Percentiles rank a stretch among this genome's conserved stretches.
phyloP scores from a whole-genome alignment of 1,140 invertebrate species.

The Dendroctonus ponderosae region DNA sequence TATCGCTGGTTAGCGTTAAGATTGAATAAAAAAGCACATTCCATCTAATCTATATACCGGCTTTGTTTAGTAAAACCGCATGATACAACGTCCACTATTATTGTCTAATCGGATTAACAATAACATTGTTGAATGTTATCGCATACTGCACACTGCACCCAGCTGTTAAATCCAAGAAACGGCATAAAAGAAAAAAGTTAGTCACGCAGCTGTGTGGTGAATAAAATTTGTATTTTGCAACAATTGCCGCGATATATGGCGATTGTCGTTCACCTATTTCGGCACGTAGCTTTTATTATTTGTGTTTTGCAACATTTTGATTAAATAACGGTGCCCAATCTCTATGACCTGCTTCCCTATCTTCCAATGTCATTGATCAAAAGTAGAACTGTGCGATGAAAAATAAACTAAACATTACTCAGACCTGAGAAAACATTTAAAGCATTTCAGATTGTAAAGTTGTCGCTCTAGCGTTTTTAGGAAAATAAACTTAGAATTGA shows the following conservation, averaged over 20 bases:
- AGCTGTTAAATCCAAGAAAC: constrained; percentile 9
- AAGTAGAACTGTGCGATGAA: too few relatives aligned
- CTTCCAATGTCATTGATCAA: too few relatives aligned
- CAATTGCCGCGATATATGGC: neutral
- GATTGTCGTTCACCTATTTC: constrained; percentile 3
- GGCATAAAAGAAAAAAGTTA: constrained; percentile 9
- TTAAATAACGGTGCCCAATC: neutral
- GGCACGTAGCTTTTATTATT: constrained; percentile 4
- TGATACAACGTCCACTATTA: constrained; percentile 9
- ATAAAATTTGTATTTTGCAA: constrained; percentile 11
- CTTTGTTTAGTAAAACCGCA: constrained; percentile 9
- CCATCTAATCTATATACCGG: neutral
- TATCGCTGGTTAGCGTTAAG: neutral
- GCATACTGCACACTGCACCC: constrained; percentile 16
- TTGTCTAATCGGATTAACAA: constrained; percentile 4
- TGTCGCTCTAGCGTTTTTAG: too few relatives aligned
- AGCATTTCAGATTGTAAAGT: too few relatives aligned
- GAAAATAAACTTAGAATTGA: too few relatives aligned
- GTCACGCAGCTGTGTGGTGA: constrained; percentile 12
- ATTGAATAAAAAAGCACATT: neutral
- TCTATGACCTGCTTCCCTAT: too few relatives aligned
- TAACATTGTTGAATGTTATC: constrained; percentile 18
- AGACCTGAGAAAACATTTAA: too few relatives aligned
- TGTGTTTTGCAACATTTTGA: constrained; percentile 1
- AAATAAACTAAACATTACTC: too few relatives aligned